A percentile compares a stretch with the other conserved stretches of the same genome.
phyloP scores from a whole-genome alignment of 92 coral and sea anemone species.

The Zoanthus sansibaricus region DNA sequence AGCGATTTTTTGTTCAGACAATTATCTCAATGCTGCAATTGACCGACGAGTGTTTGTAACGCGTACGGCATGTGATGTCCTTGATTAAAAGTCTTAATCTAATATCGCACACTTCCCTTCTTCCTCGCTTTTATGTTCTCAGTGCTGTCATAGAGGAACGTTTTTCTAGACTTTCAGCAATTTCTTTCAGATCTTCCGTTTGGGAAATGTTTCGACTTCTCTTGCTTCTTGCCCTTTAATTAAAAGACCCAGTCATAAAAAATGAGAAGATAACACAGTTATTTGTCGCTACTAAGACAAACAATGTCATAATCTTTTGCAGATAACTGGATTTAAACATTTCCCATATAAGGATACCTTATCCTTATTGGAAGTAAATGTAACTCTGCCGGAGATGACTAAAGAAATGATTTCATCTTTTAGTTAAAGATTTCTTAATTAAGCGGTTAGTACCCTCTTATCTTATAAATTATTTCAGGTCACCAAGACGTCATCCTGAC shows the following conservation, averaged over 20 bases:
- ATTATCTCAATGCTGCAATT: conserved; percentile 1
- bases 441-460: conserved; percentile 39
- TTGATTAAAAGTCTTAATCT: neutral
- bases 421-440: conserved; percentile 27
- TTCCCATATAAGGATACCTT: conserved; percentile 15
- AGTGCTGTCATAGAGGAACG: neutral
- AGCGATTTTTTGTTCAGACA: neutral
- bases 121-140: neutral
- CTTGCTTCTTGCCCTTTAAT: conserved; percentile 13
- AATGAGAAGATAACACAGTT: conserved; percentile 20
- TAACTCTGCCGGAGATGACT: conserved; percentile 18
- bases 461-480: conserved; percentile 45
- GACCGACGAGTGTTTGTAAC: neutral
- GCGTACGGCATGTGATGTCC: neutral
- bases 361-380: conserved; percentile 31
- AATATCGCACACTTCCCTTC: neutral
- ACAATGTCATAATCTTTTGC: conserved; percentile 34
- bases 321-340: conserved; percentile 29
- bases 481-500: conserved; percentile 46
- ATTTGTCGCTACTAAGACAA: conserved; percentile 26
- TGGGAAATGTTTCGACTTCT: neutral
- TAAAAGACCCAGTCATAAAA: neutral
- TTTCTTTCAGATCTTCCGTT: conserved; percentile 4
- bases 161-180: neutral
- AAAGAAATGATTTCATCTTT: conserved; percentile 40